Conservation (phyloP, 2,797 vertebrate species). For the Bradypodion pumilum region DNA sequence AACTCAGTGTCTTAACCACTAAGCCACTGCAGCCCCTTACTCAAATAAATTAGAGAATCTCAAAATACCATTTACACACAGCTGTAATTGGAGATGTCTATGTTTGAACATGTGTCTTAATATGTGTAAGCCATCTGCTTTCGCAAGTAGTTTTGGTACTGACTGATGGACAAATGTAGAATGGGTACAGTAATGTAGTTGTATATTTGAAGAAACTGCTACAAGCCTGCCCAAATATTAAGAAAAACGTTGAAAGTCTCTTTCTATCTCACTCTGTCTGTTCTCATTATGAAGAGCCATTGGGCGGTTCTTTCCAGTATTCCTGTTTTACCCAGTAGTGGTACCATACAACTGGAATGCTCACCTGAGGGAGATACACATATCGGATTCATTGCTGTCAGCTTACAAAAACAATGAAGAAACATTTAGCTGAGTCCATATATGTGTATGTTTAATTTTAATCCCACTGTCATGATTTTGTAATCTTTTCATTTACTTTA, state of each 20-base stretch:
- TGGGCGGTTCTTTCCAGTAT: neutral
- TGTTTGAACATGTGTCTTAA: no score
- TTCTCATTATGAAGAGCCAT: neutral
- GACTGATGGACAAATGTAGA: no score
- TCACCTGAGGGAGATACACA: neutral
- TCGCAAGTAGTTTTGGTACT: no score
- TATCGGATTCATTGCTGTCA: neutral
- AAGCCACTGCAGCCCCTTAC: no score
- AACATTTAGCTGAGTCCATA: neutral
- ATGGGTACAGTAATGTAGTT: neutral
- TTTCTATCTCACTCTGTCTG: neutral
- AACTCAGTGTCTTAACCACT: no score
- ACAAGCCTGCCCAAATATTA: neutral
- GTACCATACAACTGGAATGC: neutral
- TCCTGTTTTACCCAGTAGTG: neutral
- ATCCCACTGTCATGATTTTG: neutral
- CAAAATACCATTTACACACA: no score
- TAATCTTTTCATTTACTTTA: neutral
- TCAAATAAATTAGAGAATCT: no score
- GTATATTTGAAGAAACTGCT: neutral
- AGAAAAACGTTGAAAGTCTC: neutral
- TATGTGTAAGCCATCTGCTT: no score
- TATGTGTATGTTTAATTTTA: neutral
- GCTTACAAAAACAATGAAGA: no score
- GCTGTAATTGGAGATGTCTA: no score